Conservation (phyloP, 2,113 vertebrate species). For the Apodemus speciosus region DNA sequence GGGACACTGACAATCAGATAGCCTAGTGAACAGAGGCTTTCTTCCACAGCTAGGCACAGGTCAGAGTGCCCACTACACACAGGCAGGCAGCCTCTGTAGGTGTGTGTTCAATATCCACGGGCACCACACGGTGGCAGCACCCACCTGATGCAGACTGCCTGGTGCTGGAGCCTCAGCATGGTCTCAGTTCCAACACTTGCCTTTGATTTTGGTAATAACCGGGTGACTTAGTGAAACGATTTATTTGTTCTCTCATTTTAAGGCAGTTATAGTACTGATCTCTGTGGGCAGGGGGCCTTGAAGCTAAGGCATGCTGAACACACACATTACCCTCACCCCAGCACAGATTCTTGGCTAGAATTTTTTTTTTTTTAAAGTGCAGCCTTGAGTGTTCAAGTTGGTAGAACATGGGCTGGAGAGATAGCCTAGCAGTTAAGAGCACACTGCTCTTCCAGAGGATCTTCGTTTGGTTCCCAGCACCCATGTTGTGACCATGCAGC, state of each 20-base stretch:
- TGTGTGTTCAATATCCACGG: neutral
- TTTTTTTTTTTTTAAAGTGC: neutral
- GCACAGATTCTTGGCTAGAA: slow-evolving; percentile 43
- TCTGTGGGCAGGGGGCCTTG: neutral
- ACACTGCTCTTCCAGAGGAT: neutral
- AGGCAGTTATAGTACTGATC: neutral
- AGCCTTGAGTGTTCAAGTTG: neutral
- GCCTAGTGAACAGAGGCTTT: neutral
- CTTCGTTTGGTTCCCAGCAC: neutral
- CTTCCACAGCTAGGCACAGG: neutral
- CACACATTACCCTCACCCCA: neutral
- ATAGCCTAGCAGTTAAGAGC: neutral
- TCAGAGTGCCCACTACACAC: neutral
- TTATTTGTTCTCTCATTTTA: slow-evolving; percentile 5
- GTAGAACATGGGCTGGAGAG: neutral
- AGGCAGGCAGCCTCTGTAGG: neutral
- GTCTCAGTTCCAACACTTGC: neutral
- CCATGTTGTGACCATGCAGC: neutral
- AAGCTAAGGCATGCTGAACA: neutral
- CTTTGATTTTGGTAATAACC: neutral
- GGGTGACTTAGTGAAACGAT: neutral
- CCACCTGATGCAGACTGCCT: neutral
- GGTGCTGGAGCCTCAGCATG: neutral
- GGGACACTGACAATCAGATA: neutral
- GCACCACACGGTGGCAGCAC: neutral